Evolutionary conservation across 2,797 vertebrate genomes (phyloP), one percentile per base, ranked within the genome.

Genomic region (Coregonus sp.): DNA sequence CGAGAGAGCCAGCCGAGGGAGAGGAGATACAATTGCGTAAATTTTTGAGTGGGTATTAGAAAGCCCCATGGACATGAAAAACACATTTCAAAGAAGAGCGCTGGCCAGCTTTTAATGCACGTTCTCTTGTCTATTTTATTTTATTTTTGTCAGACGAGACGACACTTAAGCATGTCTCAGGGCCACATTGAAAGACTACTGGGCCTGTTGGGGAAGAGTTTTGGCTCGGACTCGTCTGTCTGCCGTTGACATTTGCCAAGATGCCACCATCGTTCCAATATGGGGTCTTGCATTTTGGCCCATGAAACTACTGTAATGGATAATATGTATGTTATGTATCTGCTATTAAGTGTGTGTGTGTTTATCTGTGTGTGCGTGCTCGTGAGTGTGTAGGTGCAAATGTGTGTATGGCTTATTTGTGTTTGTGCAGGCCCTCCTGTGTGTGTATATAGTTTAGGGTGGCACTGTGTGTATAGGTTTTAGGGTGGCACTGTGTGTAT

Each of bases 91-190:
- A 71, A 52, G 18, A 51, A 52, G 50, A 71, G 20, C 12, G 4
- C 40, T 71, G 70, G 70, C 70, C 70, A 52, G 70, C 47, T 71
- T 71, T 51, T 71, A 71, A 51, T 71, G n/a, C 52, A 56, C 72
- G 72, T 82, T 78, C 84, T 84, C 74, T 35, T 71, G 70, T 70
- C 16, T 5, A 0, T 1, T 4, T n/a, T 16, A n/a, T n/a, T 56
- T n/a, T 12, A 3, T 35, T 31, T 0, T 68, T 15, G 12, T 31
- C 66, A 37, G 66, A 18, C 66, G 29, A 68, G 29, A 68, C 16
- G 66, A 68, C 9, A 35, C 31, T 59, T 20, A 59, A 59, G 56
- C 56, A 59, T 59, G 56, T 59, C 16, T 6, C n/a, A 6, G 66
- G 66, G 66, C 15, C 33, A 68, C 66, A 18, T 33, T 6, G 6